Evolutionary conservation across 2,888 invertebrate genomes (phyloP), one percentile per base, ranked within the genome.

Genomic region (Acleris literana): DNA sequence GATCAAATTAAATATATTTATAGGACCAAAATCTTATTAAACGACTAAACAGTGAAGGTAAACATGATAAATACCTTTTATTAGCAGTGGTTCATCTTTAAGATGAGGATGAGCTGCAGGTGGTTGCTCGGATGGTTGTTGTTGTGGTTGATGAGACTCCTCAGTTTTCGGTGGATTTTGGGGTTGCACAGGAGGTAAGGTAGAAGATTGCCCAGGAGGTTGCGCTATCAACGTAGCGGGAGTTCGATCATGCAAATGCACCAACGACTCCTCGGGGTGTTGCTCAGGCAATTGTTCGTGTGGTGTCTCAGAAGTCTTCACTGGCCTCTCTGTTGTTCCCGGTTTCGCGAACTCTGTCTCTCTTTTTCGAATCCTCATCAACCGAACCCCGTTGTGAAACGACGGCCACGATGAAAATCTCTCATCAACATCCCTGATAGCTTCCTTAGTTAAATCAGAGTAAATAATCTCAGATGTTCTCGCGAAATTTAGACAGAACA

Each of bases 321-420:
- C n/a, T 22, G 58, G 52, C 46, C 59, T 60, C 39, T 13, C 44
- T n/a, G 25, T 6, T 6, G 44, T 7, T 9, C 3, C 3, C 13
- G 60, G 33, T 66, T 44, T 58, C 43, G 7, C 48, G 5, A 17
- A 64, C 39, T 71, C 76, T 1, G 68, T 72, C 55, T 80, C 77
- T 3, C 88, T 76, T 53, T 76, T 81, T 13, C 80, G 73, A 52
- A 80, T 70, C 53, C 76, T 77, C 71, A 84, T 71, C 69, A 83
- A 70, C 7, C 69, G 71, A 3, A 83, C 83, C 2, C 75, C 85
- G 70, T 87, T 85, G 33, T 81, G 81, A n/a, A 84, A 72, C 18
- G 87, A 86, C 16, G 90, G 89, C 88, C 87, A 86, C 48, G 78
- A 73, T 2, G 86, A 80, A 75, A 80, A 87, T 44, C 75, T 76